These are phyloP conservation scores for Eptesicus fuscus DNA, from an alignment of 2,113 vertebrate genomes.

Conservation along the genomic window DNA sequence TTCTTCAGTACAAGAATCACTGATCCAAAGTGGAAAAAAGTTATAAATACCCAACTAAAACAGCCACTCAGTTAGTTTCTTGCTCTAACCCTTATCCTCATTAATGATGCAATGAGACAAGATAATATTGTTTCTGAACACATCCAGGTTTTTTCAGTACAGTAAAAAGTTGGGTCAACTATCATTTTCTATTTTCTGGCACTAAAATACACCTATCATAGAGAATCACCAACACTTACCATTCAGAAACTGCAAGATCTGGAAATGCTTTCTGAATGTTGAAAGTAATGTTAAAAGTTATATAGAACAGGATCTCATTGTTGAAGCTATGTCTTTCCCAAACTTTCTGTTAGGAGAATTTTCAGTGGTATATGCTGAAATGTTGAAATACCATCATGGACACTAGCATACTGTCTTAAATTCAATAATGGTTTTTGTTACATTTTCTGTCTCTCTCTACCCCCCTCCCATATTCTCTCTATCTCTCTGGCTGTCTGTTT, in stretches of 20 bases:
- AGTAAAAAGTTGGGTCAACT: neutral
- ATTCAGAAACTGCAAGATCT: neutral
- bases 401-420: neutral
- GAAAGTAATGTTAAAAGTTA: neutral
- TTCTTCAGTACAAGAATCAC: neutral
- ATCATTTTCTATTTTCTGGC: neutral
- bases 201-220: neutral
- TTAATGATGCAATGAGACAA: neutral
- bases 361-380: neutral
- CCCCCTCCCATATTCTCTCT: neutral
- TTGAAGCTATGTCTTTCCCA: neutral
- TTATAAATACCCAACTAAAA: neutral
- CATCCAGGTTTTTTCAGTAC: neutral
- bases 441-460: neutral
- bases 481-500: neutral
- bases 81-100: neutral
- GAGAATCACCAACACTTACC: neutral
- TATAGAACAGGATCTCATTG: neutral
- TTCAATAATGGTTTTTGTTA: neutral
- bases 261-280: constrained; percentile 2
- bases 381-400: neutral
- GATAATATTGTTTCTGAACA: neutral
- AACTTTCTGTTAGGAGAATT: neutral
- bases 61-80: neutral
- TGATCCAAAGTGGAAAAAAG: neutral